These are phyloP conservation scores for Cyanistes caeruleus DNA, from an alignment of 2,113 vertebrate species.

Conservation along the genomic window DNA sequence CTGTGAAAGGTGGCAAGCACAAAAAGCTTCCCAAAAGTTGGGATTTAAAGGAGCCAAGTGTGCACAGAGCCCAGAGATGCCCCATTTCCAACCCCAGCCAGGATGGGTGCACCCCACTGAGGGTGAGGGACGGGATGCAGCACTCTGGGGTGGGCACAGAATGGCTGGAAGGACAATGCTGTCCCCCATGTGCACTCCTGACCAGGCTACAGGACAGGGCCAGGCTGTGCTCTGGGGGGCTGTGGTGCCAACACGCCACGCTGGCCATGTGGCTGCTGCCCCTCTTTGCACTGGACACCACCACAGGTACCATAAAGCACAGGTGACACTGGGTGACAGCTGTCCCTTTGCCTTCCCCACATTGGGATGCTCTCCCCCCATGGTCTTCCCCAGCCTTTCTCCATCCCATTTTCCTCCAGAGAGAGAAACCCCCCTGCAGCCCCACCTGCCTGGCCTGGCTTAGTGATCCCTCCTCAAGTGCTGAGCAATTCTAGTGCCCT, in stretches of 20 bases:
- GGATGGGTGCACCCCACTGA: neutral
- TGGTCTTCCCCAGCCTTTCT: neutral
- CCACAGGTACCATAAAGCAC: accelerated
- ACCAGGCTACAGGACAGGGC: neutral
- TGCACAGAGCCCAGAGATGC: accelerated
- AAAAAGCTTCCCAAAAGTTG: neutral
- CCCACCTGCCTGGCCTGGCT: neutral
- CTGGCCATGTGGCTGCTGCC: neutral
- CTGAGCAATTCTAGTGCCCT: accelerated
- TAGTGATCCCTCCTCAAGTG: accelerated
- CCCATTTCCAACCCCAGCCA: neutral
- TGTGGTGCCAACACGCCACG: accelerated
- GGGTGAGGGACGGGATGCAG: neutral
- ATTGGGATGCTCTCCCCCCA: accelerated
- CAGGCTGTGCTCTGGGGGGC: neutral
- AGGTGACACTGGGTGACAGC: neutral
- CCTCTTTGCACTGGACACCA: neutral
- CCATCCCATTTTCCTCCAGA: neutral
- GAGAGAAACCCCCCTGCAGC: neutral
- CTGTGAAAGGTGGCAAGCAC: neutral
- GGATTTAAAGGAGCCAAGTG: neutral
- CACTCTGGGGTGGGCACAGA: accelerated
- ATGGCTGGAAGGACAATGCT: accelerated
- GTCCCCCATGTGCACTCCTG: accelerated
- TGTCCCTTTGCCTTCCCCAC: neutral